Conservation (phyloP, 2,888 invertebrate species). For the Scaptomyza polygonia region DNA sequence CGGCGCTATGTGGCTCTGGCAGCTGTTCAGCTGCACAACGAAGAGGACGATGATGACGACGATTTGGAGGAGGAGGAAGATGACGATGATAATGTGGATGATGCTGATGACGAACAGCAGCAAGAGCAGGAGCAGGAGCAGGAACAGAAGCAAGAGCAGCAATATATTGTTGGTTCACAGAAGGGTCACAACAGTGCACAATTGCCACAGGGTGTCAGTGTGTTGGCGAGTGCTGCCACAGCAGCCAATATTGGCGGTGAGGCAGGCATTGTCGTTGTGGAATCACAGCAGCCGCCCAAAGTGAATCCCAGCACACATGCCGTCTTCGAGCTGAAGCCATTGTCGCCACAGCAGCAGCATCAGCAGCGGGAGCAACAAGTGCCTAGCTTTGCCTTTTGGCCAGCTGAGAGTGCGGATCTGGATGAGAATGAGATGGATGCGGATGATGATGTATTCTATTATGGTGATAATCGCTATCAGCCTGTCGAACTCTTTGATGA, state of each 20-base stretch:
- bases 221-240: constrained; percentile 50
- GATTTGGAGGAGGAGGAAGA: constrained; percentile 36
- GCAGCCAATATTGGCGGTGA: constrained; percentile 60
- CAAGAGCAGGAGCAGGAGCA: constrained; percentile 1
- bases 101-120: not conserved
- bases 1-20: constrained; percentile 64
- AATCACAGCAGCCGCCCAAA: constrained; percentile 74
- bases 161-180: not conserved
- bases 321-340: constrained; percentile 75
- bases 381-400: constrained; percentile 33
- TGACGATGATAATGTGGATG: constrained; percentile 9
- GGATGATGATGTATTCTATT: constrained; percentile 37
- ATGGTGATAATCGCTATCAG: constrained; percentile 32
- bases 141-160: constrained; percentile 2
- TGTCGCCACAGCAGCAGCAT: constrained; percentile 28
- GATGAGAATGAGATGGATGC: constrained; percentile 14
- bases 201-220: constrained; percentile 59
- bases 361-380: constrained; percentile 6
- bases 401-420: constrained; percentile 9
- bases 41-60: constrained; percentile 20
- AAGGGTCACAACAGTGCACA: constrained; percentile 17
- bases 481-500: constrained; percentile 50
- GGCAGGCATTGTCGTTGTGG: constrained; percentile 71
- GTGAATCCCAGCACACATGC: constrained; percentile 81
- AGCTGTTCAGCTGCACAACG: constrained; percentile 42